Conservation (phyloP, 2,113 vertebrate genomes). For the Cervus canadensis region DNA sequence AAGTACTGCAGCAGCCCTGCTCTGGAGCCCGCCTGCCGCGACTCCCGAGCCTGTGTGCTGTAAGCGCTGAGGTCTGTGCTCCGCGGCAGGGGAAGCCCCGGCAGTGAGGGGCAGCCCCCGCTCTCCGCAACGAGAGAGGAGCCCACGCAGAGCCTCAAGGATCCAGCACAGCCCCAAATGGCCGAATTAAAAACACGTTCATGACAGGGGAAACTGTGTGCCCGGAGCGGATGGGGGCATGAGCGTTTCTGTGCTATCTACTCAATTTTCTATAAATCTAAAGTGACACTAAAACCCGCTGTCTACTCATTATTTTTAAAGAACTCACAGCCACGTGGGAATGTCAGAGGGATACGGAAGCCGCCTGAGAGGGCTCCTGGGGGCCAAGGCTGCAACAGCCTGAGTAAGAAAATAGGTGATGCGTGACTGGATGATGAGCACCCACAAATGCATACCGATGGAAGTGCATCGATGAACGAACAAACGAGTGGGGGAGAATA, state of each 20-base stretch:
- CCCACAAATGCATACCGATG: accelerated
- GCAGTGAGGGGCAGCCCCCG: background rate
- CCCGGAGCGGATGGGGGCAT: accelerated
- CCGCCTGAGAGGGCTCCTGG: background rate
- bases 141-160: accelerated
- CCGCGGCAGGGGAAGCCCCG: background rate
- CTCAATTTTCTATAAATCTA: background rate
- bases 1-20: background rate
- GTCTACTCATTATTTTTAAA: background rate
- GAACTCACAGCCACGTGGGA: background rate
- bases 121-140: accelerated
- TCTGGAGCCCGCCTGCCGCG: accelerated
- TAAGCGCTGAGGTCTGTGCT: background rate
- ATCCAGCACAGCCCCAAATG: background rate
- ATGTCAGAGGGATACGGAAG: background rate
- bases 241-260: accelerated
- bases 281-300: background rate
- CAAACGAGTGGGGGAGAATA: background rate
- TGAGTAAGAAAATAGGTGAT: background rate
- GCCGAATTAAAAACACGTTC: background rate
- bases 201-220: background rate
- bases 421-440: accelerated
- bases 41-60: accelerated
- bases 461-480: accelerated
- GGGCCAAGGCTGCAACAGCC: background rate